These are phyloP conservation scores for Nothoprocta perdicaria DNA, from an alignment of 2,113 vertebrate genomes.

Conservation along the genomic window DNA sequence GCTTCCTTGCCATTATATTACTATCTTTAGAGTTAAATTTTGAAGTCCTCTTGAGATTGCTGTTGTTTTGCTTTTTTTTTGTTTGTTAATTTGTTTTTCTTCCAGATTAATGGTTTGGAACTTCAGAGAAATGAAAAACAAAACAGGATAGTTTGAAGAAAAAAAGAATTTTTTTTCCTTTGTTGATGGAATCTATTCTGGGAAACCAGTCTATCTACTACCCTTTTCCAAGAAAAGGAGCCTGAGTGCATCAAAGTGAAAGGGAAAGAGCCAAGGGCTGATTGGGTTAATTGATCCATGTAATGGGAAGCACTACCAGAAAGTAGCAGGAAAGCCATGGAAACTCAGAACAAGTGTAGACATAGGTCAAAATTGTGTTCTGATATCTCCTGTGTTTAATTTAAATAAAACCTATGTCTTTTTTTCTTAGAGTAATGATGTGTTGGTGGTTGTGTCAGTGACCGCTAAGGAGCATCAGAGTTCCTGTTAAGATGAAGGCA, in stretches of 20 bases:
- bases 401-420: background rate
- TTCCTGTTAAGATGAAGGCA: background rate
- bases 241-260: background rate
- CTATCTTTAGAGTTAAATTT: background rate
- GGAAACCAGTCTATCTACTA: background rate
- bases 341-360: background rate
- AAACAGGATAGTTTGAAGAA: background rate
- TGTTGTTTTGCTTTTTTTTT: background rate
- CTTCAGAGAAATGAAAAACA: background rate
- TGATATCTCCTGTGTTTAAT: background rate
- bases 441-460: background rate
- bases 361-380: background rate
- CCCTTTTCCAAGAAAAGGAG: background rate
- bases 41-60: background rate
- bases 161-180: background rate
- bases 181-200: background rate
- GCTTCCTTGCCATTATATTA: background rate
- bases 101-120: background rate
- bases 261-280: background rate
- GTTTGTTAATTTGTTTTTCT: background rate
- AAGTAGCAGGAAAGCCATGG: background rate
- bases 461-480: background rate
- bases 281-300: background rate
- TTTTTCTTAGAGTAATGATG: background rate
- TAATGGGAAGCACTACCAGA: background rate